Conservation (phyloP, 2,113 vertebrate species). For the Carlito syrichta region DNA sequence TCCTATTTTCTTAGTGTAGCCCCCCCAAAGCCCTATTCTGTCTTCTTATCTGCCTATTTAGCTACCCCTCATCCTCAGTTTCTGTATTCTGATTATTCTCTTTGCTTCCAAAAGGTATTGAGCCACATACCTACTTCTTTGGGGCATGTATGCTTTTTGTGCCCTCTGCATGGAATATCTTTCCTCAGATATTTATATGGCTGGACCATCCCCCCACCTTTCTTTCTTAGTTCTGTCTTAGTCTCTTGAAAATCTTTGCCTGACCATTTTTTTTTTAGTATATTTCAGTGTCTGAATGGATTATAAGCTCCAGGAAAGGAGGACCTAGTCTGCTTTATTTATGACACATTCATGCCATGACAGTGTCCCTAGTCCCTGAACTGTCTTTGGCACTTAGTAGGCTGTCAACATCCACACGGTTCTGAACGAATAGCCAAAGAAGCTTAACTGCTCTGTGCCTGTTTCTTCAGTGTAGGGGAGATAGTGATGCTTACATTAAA, state of each 20-base stretch:
- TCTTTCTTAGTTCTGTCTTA: neutral
- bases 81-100: neutral
- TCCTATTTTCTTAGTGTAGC: neutral
- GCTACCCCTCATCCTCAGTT: neutral
- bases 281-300: neutral
- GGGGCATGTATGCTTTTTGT: neutral
- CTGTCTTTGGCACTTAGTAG: neutral
- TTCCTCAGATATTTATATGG: neutral
- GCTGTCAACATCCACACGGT: neutral
- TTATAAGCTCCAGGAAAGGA: neutral
- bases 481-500: neutral
- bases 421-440: neutral
- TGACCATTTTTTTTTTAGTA: neutral
- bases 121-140: neutral
- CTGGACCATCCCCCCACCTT: neutral
- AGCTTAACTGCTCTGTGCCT: neutral
- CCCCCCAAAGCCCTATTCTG: neutral
- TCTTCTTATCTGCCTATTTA: neutral
- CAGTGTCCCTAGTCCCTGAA: neutral
- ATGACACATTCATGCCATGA: neutral
- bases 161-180: neutral
- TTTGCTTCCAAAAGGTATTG: neutral
- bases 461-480: neutral
- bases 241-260: neutral
- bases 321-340: neutral